A percentile compares a stretch with the other conserved stretches of the same genome.
Evolutionary conservation across 1,140 invertebrate species (phyloP).

Genomic region (Zaprionus tsacasi): DNA sequence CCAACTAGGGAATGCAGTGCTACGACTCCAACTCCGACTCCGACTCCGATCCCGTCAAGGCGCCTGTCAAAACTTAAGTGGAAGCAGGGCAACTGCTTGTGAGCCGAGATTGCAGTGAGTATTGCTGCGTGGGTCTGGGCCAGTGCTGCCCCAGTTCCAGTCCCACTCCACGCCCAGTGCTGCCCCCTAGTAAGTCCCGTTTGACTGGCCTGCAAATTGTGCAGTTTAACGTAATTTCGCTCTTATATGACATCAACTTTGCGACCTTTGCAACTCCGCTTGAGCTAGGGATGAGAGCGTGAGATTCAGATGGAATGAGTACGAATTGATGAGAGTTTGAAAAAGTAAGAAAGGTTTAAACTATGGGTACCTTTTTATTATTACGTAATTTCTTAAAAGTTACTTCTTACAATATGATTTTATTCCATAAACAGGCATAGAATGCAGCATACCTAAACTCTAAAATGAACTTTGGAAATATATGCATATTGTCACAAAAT

Average conservation of each 20-base stretch:
- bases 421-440: no score
- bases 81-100: constrained; percentile 21
- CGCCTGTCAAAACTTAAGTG: constrained; percentile 78
- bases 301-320: neutral
- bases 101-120: neutral
- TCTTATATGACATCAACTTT: constrained; percentile 32
- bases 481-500: no score
- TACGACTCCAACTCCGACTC: neutral
- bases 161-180: neutral
- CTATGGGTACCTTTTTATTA: no score
- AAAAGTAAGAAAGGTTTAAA: neutral
- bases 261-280: constrained; percentile 16
- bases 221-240: constrained; percentile 13
- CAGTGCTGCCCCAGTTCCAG: neutral
- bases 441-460: no score
- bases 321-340: neutral
- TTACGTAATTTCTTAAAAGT: no score
- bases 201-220: constrained; percentile 11
- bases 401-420: no score
- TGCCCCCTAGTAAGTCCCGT: neutral
- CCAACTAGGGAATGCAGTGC: neutral
- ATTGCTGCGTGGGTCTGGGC: constrained; percentile 32
- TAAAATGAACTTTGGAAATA: no score
- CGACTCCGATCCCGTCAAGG: constrained; percentile 40
- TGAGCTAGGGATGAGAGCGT: constrained; percentile 24